These are phyloP conservation scores for Hesperophylax magnus DNA, from an alignment of 1,140 invertebrate genomes.

Conservation along the genomic window DNA sequence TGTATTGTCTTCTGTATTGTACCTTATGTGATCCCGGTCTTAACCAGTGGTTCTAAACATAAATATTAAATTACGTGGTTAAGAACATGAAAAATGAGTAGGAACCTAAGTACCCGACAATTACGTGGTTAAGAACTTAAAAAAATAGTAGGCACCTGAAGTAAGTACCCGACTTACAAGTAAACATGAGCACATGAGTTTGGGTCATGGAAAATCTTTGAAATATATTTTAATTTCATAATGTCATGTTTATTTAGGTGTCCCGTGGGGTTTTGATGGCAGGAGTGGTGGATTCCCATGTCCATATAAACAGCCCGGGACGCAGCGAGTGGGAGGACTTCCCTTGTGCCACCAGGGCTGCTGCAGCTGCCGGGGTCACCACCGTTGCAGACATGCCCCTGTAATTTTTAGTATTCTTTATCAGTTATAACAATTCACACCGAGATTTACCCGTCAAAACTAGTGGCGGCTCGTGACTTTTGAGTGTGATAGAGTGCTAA, in stretches of 20 bases:
- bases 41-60: too few relatives aligned
- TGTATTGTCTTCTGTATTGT: too few relatives aligned
- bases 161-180: too few relatives aligned
- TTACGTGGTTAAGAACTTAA: too few relatives aligned
- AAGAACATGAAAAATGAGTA: not conserved
- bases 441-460: too few relatives aligned
- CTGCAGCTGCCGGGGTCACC: constrained; percentile 81
- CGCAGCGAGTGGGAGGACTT: constrained; percentile 82
- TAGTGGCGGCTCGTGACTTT: too few relatives aligned
- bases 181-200: too few relatives aligned
- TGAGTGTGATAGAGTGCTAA: too few relatives aligned
- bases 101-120: not conserved
- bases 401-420: constrained; percentile 65
- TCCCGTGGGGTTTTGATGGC: constrained; percentile 80
- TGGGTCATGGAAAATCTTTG: not conserved
- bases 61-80: too few relatives aligned
- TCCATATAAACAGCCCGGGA: constrained; percentile 91
- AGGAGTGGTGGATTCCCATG: constrained; percentile 90
- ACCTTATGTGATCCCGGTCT: too few relatives aligned
- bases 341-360: constrained; percentile 77
- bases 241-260: constrained; percentile 62
- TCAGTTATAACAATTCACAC: too few relatives aligned
- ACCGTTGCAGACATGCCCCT: constrained; percentile 83
- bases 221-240: not conserved
- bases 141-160: too few relatives aligned